A percentile compares a stretch with the other conserved stretches of the same genome.
Evolutionary conservation across 2,797 vertebrate species (phyloP).

Genomic region (Poecile montanus): DNA sequence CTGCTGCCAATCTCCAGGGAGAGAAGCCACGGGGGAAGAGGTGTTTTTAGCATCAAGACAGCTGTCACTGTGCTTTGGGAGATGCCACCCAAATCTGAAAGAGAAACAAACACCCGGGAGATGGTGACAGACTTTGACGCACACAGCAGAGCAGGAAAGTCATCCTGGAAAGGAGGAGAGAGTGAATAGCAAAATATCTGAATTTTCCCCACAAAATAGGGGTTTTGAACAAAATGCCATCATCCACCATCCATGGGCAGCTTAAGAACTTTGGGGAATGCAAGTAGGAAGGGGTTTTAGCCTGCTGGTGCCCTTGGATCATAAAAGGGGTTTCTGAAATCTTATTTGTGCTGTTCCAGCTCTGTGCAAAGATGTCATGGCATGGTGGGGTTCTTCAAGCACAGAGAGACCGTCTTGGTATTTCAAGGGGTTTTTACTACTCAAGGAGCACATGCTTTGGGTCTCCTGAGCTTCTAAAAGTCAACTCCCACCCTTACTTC

Average conservation of each 20-base stretch:
- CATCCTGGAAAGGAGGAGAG: background rate
- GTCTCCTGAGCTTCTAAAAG: background rate
- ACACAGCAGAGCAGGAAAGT: background rate
- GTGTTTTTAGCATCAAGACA: background rate
- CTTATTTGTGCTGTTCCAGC: background rate
- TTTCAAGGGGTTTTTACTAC: background rate
- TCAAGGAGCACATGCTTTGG: background rate
- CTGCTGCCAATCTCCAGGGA: background rate
- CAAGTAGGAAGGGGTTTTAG: accelerated
- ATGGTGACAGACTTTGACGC: background rate
- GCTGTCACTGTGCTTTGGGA: background rate
- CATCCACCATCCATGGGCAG: background rate
- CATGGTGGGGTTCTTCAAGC: background rate
- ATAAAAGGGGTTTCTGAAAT: background rate
- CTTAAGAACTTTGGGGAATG: background rate
- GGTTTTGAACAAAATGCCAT: background rate
- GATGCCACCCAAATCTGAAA: background rate
- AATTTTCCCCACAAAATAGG: background rate
- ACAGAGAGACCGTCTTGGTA: background rate
- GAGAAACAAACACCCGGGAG: background rate
- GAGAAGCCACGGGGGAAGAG: background rate
- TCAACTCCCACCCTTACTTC: background rate
- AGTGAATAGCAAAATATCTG: background rate
- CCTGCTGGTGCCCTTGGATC: background rate
- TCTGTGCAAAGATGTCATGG: background rate